These are phyloP conservation scores for Petrosia ficiformis DNA, from an alignment of 37 sponge, comb jelly and placozoan genomes.

Conservation along the genomic window DNA sequence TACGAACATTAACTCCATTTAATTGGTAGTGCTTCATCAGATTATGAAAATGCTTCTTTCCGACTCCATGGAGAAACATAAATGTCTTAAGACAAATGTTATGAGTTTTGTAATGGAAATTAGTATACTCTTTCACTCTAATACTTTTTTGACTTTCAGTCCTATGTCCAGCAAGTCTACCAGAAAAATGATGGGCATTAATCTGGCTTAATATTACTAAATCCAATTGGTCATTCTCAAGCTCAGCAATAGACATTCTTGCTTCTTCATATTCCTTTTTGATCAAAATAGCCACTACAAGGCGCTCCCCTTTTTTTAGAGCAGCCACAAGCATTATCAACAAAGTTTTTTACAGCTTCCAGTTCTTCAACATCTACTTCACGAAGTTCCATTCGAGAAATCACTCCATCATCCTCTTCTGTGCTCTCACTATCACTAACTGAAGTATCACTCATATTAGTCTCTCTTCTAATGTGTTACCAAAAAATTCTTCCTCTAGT, in stretches of 20 bases:
- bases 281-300: neutral
- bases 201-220: too few relatives aligned
- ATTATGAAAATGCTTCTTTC: too few relatives aligned
- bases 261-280: too few relatives aligned
- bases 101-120: neutral
- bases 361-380: neutral
- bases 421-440: neutral
- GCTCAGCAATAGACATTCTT: too few relatives aligned
- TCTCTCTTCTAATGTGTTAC: neutral
- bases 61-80: neutral
- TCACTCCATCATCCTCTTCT: neutral
- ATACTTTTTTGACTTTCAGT: too few relatives aligned
- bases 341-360: neutral
- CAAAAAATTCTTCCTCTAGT: neutral
- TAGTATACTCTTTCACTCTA: neutral
- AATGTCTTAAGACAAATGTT: conserved; percentile 8
- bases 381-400: neutral
- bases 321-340: neutral
- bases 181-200: too few relatives aligned
- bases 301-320: neutral
- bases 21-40: too few relatives aligned
- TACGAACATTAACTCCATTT: too few relatives aligned
- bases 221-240: too few relatives aligned
- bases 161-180: too few relatives aligned
- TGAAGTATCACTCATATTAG: too few relatives aligned